Conservation (phyloP, 2,888 invertebrate species). For the Poecilobothrus nobilitatus region DNA sequence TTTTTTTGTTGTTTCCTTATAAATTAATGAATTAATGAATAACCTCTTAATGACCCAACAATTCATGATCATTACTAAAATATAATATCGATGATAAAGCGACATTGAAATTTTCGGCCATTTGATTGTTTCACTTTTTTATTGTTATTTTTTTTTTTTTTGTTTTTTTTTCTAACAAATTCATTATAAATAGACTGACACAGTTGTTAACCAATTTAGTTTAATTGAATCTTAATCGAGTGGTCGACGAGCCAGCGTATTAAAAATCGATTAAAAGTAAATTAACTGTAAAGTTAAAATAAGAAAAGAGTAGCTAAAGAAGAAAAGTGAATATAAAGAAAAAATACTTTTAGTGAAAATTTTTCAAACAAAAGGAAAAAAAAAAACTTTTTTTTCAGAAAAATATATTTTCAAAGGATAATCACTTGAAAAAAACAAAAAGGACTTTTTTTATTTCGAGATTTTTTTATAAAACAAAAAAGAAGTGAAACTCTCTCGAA, state of each 20-base stretch:
- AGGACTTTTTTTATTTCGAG: slow-evolving; percentile 18
- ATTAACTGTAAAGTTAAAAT: neutral
- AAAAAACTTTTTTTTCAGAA: neutral
- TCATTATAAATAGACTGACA: slow-evolving; percentile 8
- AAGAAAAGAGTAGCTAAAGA: neutral
- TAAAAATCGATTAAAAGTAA: slow-evolving; percentile 13
- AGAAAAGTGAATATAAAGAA: neutral
- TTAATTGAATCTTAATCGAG: slow-evolving; percentile 35
- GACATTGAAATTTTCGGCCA: slow-evolving; percentile 3
- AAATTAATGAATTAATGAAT: neutral
- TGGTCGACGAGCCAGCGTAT: slow-evolving; percentile 26
- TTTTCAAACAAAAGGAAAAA: slow-evolving; percentile 6
- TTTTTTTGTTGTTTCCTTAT: too few relatives aligned
- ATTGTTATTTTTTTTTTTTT: neutral
- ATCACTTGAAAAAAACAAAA: neutral
- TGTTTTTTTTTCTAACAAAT: neutral
- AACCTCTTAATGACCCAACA: neutral
- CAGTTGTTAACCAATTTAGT: slow-evolving; percentile 9
- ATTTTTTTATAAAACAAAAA: slow-evolving; percentile 18
- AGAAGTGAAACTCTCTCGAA: neutral
- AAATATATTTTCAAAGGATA: slow-evolving; percentile 12
- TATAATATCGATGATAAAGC: neutral
- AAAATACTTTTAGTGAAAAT: slow-evolving; percentile 24
- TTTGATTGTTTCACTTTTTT: neutral
- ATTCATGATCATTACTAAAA: neutral